Evolutionary conservation across 2,113 vertebrate species (phyloP), one percentile per base, ranked within the genome.

Genomic region (Phylloscopus trochiloides): DNA sequence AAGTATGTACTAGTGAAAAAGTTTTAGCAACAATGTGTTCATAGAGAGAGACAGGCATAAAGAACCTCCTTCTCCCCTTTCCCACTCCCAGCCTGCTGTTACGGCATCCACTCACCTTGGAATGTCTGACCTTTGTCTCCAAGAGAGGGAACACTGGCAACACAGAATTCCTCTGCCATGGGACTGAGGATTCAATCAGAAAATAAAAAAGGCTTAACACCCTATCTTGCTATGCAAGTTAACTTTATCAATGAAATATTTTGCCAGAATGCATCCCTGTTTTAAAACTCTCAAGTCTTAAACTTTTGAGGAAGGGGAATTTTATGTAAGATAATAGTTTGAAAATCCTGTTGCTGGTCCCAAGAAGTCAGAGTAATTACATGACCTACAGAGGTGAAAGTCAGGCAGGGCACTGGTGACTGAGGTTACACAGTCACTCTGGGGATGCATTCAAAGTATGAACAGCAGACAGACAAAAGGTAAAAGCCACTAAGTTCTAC

Each of bases 181-280:
- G 26, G 62, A 93, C 85, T 40, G 92, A 94, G 88, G 94, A 95
- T 86, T 89, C 93, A 92, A 72, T 95, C 31, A 86, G 52, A 91
- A 82, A 61, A 86, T 32, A 77, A 63, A 57, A 77, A 83, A 96
- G 61, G 95, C 94, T 96, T 96, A 92, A 92, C n/a, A 95, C 85
- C 78, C 80, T 80, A 8, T 95, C 97, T 98, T 98, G 97, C 97
- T 98, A 97, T 98, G 98, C 98, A 98, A 97, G 96, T 94, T 96
- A 96, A 52, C 52, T 18, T 66, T 96, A 52, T 16, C 92, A 95
- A 83, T 94, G 88, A 86, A 84, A 12, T 92, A 86, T 68, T 75
- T 61, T 58, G 92, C 66, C 79, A 81, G 76, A 95, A 74, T 61
- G 25, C 79, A 82, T 92, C 94, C 88, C 86, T 92, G 40, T 94